Base-by-base conservation (phyloP, 2,888 invertebrate genomes). In the Stenodera caucasica region DNA sequence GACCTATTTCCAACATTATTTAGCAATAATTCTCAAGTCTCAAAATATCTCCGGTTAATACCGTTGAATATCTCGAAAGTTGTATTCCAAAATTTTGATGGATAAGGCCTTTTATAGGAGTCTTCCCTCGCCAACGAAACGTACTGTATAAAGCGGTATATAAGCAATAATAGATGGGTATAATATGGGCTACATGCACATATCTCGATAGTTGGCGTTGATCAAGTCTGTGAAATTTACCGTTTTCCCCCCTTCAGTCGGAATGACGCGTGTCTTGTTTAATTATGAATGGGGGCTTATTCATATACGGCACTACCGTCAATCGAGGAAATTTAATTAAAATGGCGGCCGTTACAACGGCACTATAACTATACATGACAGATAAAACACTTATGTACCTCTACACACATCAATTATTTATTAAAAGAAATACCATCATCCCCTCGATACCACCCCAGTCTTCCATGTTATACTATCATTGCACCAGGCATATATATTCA, bases 311-410 rank as follows among this genome's bases (percentile, higher is more conserved):
- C 66, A 67, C 68, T 68, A 71, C 71, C 71, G 72, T 40, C 60
- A 56, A 74, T 73, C 73, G 72, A 71, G 72, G 70, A 73, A 75
- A 75, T 76, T 75, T 75, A 76, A 76, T 76, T 76, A 76, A 76
- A 76, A 75, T 72, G 68, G 72, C 73, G 72, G 40, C 61, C 57
- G 32, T 52, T 30, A 61, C 60, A 51, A 51, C 40, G 52, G 40
- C 14, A 21, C 45, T 7, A 4, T 35, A n/a, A 5, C n/a, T 14
- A 35, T n/a, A 35, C 14, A 35, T 15, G n/a, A n/a, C n/a, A n/a
- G n/a, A n/a, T n/a, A n/a, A n/a, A n/a, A 9, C 9, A 11, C 21
- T 0, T 11, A 15, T 15, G 15, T 45, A 21, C 12, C 12, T 15
- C 14, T 14, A 14, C 14, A 14, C 35, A 35, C n/a, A 33, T 51